Conservation (phyloP, 1,140 invertebrate species). For the Pentalonia nigronervosa region DNA sequence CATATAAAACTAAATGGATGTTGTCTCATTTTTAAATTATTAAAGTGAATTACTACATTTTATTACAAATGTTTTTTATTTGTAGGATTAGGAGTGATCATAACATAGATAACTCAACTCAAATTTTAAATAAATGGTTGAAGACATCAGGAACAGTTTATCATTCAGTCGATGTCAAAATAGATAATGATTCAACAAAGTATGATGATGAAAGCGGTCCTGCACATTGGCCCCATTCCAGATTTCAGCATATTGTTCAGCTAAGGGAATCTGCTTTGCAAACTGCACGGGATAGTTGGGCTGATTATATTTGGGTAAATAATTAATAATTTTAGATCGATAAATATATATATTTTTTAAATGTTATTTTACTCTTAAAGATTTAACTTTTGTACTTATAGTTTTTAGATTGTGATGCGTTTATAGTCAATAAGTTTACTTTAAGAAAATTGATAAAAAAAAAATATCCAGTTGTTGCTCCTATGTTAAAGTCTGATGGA, state of each 20-base stretch:
- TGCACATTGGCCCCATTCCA: slow-evolving; percentile 77
- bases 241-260: slow-evolving; percentile 83
- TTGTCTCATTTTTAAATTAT: neutral
- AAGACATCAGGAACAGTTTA: slow-evolving; percentile 71
- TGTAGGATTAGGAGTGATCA: slow-evolving; percentile 88
- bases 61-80: slow-evolving; percentile 59
- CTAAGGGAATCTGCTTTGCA: slow-evolving; percentile 81
- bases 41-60: neutral
- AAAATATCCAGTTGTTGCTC: slow-evolving; percentile 74
- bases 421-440: slow-evolving; percentile 78
- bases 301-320: slow-evolving; percentile 83
- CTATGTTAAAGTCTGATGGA: slow-evolving; percentile 85
- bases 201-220: slow-evolving; percentile 72
- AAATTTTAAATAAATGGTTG: slow-evolving; percentile 80
- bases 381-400: slow-evolving; percentile 66
- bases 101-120: slow-evolving; percentile 79
- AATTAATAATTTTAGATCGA: slow-evolving; percentile 35
- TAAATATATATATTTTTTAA: neutral
- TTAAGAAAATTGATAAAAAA: slow-evolving; percentile 76
- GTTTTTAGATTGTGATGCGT: slow-evolving; percentile 90
- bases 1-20: neutral
- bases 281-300: slow-evolving; percentile 78
- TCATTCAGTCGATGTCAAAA: slow-evolving; percentile 73
- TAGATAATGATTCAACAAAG: slow-evolving; percentile 66
- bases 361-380: neutral